Base-by-base conservation (phyloP, 1,140 invertebrate species). In the Macrocentrus cingulum region DNA sequence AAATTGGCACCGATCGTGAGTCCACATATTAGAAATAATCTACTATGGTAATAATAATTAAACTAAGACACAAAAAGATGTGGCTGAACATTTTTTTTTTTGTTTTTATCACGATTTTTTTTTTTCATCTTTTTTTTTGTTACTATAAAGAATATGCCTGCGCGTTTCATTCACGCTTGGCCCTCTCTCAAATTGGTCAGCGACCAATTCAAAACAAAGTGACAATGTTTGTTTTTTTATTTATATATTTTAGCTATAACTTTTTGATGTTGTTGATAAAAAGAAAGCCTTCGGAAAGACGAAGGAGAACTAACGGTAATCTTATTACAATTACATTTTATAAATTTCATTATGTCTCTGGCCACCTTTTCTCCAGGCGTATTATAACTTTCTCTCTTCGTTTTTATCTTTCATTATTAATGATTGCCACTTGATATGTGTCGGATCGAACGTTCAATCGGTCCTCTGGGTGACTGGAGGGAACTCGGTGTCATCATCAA, bases 401-500 rank as follows among this genome's bases (percentile, higher is more conserved):
- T 37, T 37, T 9, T 29, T 29, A 42, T 37, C 19, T 37, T 53
- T 59, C 48, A 29, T 52, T 59, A 13, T 53, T 41, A 16, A 19
- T 44, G 25, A 46, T 44, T 51, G 23, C 39, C 56, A 39, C 36
- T 49, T 58, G 56, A 58, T 56, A 62, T 62, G 56, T 54, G 19
- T 60, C 45, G 16, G 39, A 11, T 20, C 23, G 20, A 13, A 16
- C 49, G 15, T 60, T 83, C 77, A 85, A 70, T 87, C 85, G 61
- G 82, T 83, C 63, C 86, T 85, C 66, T 88, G 86, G 7, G 84
- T 85, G 42, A 92, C 87, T 59, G 91, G 90, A 60, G 91, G 91
- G 80, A 92, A 93, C 77, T 94, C 91, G 51, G 83, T 81, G 53
- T 91, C 90, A 76, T 94, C 90, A 69, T 90, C 87, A 70, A 92